Evolutionary conservation across 2,113 vertebrate species (phyloP).

Genomic region (Mesembrinibis cayennensis): DNA sequence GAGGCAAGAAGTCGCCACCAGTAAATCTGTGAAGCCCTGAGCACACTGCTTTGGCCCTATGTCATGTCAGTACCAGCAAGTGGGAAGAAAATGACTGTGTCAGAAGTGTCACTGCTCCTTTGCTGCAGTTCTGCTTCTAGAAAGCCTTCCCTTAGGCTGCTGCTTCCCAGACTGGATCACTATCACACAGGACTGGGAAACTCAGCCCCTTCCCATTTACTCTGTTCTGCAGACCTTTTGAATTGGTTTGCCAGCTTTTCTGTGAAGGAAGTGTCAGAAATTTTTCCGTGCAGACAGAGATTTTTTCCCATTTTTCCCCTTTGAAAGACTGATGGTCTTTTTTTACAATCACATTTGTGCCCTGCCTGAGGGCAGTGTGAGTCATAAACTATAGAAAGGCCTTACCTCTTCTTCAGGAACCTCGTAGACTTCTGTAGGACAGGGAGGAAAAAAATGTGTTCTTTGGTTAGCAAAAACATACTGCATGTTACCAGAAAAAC

Average conservation of each 20-base stretch:
- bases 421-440: constrained; percentile 76
- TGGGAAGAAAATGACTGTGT: background rate
- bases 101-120: background rate
- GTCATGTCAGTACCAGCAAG: background rate
- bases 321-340: background rate
- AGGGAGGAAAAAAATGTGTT: background rate
- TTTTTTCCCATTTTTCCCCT: background rate
- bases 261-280: background rate
- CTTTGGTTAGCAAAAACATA: background rate
- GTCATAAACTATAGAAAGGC: background rate
- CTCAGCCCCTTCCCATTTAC: background rate
- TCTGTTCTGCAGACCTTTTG: background rate
- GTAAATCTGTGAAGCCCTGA: background rate
- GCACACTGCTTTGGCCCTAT: background rate
- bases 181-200: background rate
- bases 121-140: background rate
- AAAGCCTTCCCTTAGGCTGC: background rate
- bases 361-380: background rate
- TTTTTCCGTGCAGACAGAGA: background rate
- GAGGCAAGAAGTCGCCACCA: background rate
- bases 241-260: background rate
- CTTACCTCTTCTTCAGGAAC: constrained; percentile 79
- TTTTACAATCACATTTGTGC: background rate
- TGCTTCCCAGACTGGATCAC: background rate
- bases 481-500: background rate